phyloP scores from a whole-genome alignment of 64 coral and sea anemone genomes.

The Astreopora myriophthalma region DNA sequence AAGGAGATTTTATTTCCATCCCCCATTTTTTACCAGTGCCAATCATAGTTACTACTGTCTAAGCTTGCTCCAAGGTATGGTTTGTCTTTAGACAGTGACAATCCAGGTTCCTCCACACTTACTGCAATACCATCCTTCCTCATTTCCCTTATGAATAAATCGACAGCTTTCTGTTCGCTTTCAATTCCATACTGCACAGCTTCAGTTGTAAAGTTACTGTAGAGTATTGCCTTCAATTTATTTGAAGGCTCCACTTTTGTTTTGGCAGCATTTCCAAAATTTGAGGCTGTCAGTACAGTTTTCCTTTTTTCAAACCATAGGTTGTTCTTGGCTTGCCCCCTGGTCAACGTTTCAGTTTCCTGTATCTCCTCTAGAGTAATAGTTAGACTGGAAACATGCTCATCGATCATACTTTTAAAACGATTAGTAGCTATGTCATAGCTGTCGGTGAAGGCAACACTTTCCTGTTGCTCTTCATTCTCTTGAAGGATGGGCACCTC shows the following conservation, averaged over 20 bases:
- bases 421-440: slow-evolving; percentile 64
- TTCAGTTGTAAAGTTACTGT: slow-evolving; percentile 2
- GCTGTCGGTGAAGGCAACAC: slow-evolving; percentile 47
- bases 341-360: slow-evolving; percentile 50
- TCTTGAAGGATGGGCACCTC: slow-evolving; percentile 7
- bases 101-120: background rate
- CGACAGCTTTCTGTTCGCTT: slow-evolving; percentile 10
- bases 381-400: slow-evolving; percentile 28
- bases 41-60: slow-evolving; percentile 29
- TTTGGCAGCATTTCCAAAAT: slow-evolving; percentile 62
- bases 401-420: slow-evolving; percentile 66
- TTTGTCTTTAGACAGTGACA: slow-evolving; percentile 42
- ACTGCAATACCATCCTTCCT: background rate
- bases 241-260: slow-evolving; percentile 49
- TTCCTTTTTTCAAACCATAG: slow-evolving; percentile 68
- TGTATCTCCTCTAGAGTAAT: slow-evolving; percentile 40
- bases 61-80: slow-evolving; percentile 57
- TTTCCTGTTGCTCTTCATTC: slow-evolving; percentile 18
- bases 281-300: slow-evolving; percentile 52
- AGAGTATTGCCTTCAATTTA: slow-evolving; percentile 58
- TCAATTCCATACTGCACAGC: background rate
- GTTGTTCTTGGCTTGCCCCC: slow-evolving; percentile 51
- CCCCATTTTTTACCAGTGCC: slow-evolving; percentile 15
- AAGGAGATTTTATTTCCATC: slow-evolving; percentile 35
- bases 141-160: background rate